phyloP scores from a whole-genome alignment of 2,888 invertebrate species.

The Drosophila macrospina region DNA sequence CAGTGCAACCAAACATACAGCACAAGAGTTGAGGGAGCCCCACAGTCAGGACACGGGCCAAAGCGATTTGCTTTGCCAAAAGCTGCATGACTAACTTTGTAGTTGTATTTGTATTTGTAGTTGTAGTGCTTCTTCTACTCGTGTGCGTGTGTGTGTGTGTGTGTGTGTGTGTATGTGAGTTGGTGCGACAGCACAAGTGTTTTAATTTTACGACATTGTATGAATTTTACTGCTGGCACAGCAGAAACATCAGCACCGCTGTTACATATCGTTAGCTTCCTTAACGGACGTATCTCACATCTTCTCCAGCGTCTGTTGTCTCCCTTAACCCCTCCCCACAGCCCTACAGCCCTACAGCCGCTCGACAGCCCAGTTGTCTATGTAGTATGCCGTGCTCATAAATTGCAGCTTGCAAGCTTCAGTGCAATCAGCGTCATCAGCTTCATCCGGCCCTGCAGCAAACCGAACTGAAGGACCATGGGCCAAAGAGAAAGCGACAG shows the following conservation, averaged over 20 bases:
- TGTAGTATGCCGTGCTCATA: slow-evolving; percentile 69
- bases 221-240: slow-evolving; percentile 83
- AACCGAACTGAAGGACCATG: slow-evolving; percentile 43
- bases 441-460: slow-evolving; percentile 73
- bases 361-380: slow-evolving; percentile 42
- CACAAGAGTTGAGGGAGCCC: slow-evolving; percentile 26
- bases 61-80: slow-evolving; percentile 81
- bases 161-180: slow-evolving; percentile 31
- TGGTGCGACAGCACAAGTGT: slow-evolving; percentile 79
- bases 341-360: neutral
- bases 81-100: slow-evolving; percentile 79
- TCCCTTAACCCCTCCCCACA: slow-evolving; percentile 7
- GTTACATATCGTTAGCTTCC: slow-evolving; percentile 80
- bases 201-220: slow-evolving; percentile 84
- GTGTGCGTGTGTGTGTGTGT: slow-evolving; percentile 11
- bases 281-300: slow-evolving; percentile 79
- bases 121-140: slow-evolving; percentile 5
- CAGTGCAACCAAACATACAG: slow-evolving; percentile 47
- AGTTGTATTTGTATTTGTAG: slow-evolving; percentile 46
- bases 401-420: slow-evolving; percentile 80
- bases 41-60: slow-evolving; percentile 46
- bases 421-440: slow-evolving; percentile 80
- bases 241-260: slow-evolving; percentile 77
- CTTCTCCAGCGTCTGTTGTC: slow-evolving; percentile 43
- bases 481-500: slow-evolving; percentile 17